Conservation (phyloP, 2,888 invertebrate genomes). For the Athetis lepigone region DNA sequence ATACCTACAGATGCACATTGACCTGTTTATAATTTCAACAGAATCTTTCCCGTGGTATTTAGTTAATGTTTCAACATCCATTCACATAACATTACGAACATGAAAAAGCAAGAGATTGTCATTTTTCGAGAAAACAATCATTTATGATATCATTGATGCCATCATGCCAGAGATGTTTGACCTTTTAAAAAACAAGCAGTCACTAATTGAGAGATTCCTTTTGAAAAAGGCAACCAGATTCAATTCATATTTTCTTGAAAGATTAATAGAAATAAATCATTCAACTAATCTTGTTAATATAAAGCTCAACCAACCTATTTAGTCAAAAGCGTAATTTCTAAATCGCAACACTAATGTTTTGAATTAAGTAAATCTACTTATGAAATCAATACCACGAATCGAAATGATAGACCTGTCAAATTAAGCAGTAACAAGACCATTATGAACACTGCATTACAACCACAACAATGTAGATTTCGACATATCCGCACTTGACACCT, state of each 20-base stretch:
- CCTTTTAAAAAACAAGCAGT: too few species aligned
- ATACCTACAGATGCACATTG: too few species aligned
- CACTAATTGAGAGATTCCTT: neutral
- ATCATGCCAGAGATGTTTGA: too few species aligned
- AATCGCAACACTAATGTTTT: conserved; percentile 4
- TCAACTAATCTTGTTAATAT: neutral
- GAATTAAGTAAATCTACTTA: conserved; percentile 23
- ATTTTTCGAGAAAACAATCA: too few species aligned
- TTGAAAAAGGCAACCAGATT: neutral
- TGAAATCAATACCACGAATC: conserved; percentile 29
- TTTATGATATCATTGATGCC: too few species aligned
- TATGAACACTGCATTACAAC: conserved; percentile 29
- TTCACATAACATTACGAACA: too few species aligned
- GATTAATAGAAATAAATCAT: too few species aligned
- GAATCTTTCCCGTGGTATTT: too few species aligned
- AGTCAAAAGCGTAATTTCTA: conserved; percentile 7
- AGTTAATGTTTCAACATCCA: too few species aligned
- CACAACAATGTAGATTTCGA: conserved; percentile 64
- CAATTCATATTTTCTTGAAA: neutral
- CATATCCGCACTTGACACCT: conserved; percentile 72
- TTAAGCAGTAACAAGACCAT: conserved; percentile 42
- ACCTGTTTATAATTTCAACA: too few species aligned
- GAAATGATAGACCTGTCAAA: conserved; percentile 55
- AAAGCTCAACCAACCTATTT: neutral
- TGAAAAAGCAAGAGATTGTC: too few species aligned